Evolutionary conservation across 2,888 invertebrate genomes (phyloP), one percentile per base, ranked within the genome.

Genomic region (Trilocha varians): DNA sequence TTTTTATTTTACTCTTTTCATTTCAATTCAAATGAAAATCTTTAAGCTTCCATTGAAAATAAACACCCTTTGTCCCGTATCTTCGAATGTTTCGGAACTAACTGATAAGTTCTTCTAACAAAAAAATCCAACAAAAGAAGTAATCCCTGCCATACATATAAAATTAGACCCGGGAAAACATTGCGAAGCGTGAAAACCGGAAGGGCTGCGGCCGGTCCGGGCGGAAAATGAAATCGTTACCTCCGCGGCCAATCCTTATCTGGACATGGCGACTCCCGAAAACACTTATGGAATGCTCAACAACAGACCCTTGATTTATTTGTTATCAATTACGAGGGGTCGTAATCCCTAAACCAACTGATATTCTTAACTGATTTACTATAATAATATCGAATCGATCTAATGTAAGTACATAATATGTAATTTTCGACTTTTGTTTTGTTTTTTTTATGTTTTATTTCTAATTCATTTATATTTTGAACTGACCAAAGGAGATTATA

Each of bases 191-290:
- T 45, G 47, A 50, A 47, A 55, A 50, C 32, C 16, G 25, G 16
- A 41, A 42, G 16, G 25, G 5, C 35, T 9, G 34, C 34, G 34
- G 53, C 47, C 52, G 51, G 59, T 59, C 53, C 45, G 47, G 47
- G 61, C 65, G 69, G 70, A 66, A 75, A 76, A 76, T 77, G 75
- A 69, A 76, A 76, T 76, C 69, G 74, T 73, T 62, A 68, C 64
- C 65, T 57, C 53, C 48, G 55, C 52, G 48, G 52, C 53, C 57
- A 49, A 57, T 58, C 60, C 25, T 63, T 65, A 64, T 68, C 66
- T 60, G 48, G 52, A 56, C 48, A 55, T 46, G 50, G 47, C 41
- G 45, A 43, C 45, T 49, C 41, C 43, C 49, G 45, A 43, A 44
- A 51, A 53, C 53, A 55, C 57, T 61, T 61, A 50, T 46, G 57